Percentiles rank a stretch among this genome's conserved stretches.
Conservation (phyloP, 92 coral and sea anemone genomes). For the Zoanthus sansibaricus region DNA sequence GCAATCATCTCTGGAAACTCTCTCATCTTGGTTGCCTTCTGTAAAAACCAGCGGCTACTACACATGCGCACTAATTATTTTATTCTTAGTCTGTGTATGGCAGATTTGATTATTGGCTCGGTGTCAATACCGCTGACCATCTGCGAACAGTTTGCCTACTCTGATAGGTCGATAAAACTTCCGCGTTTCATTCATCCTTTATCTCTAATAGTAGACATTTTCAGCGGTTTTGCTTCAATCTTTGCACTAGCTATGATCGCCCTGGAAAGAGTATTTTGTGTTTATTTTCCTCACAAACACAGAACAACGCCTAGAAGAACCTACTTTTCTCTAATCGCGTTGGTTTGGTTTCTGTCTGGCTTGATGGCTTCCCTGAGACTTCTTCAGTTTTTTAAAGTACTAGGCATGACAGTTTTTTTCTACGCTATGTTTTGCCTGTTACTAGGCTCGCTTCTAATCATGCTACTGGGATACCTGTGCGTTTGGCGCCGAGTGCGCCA, state of each 20-base stretch:
- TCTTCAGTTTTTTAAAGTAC: constrained; percentile 51
- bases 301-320: constrained; percentile 56
- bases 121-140: constrained; percentile 86
- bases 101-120: constrained; percentile 86
- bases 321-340: constrained; percentile 67
- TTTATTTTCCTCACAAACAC: constrained; percentile 76
- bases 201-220: constrained; percentile 74
- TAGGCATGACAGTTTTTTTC: constrained; percentile 51
- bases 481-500: constrained; percentile 81
- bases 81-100: constrained; percentile 85
- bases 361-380: constrained; percentile 69
- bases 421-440: constrained; percentile 72
- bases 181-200: constrained; percentile 52
- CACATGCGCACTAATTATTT: constrained; percentile 87
- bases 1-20: constrained; percentile 82
- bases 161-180: constrained; percentile 16
- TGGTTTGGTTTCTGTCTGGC: constrained; percentile 79
- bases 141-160: constrained; percentile 70
- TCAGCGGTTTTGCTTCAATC: constrained; percentile 86
- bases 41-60: constrained; percentile 74
- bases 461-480: constrained; percentile 67
- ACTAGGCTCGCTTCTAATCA: constrained; percentile 63
- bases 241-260: constrained; percentile 84
- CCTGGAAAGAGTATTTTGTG: constrained; percentile 80
- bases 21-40: constrained; percentile 79